Base-by-base conservation (phyloP, 2,888 invertebrate species). In the Caenorhabditis doughertyi region DNA sequence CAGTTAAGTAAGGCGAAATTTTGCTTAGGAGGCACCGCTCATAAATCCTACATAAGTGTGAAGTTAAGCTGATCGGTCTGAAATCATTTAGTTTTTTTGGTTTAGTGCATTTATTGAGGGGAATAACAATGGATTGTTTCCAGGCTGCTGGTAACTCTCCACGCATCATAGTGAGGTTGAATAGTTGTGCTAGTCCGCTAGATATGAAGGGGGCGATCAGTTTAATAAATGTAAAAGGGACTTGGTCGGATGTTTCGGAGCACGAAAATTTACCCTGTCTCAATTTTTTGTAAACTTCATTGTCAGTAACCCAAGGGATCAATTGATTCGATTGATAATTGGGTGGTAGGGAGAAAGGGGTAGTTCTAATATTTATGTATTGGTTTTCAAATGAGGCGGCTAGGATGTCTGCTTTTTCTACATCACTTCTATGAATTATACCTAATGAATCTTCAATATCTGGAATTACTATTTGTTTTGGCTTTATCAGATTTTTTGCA, bases 91-190 rank as follows among this genome's bases (percentile, higher is more conserved):
- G 16, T 27, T n/a, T 1, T n/a, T 27, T 39, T 3, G 74, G 65
- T 7, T 65, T 67, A 0, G 21, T 0, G 0, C 5, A 39, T 49
- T 67, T 67, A 7, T 47, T 53, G 1, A 67, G 29, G 1, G 73
- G 64, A 1, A 74, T 8, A 0, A 74, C 32, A 2, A 56, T 21
- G n/a, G 73, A 74, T 0, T 55, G 7, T 55, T 25, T 64, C 64
- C 64, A 74, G 1, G 8, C 21, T 2, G 13, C 44, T n/a, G 74
- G 74, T 1, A 74, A 21, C 11, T 35, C 47, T 0, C 65, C 39
- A 35, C 58, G 47, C n/a, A 58, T 56, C 74, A 74, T 74, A 4
- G 74, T 27, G 0, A 74, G 25, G 18, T 74, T 74, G 27, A 13
- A 65, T 8, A 74, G 29, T 18, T 74, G 74, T 4, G 72, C 35